Percentiles rank a stretch among this genome's conserved stretches.
Conservation (phyloP, 2,888 invertebrate genomes). For the Pegoplata infirma region DNA sequence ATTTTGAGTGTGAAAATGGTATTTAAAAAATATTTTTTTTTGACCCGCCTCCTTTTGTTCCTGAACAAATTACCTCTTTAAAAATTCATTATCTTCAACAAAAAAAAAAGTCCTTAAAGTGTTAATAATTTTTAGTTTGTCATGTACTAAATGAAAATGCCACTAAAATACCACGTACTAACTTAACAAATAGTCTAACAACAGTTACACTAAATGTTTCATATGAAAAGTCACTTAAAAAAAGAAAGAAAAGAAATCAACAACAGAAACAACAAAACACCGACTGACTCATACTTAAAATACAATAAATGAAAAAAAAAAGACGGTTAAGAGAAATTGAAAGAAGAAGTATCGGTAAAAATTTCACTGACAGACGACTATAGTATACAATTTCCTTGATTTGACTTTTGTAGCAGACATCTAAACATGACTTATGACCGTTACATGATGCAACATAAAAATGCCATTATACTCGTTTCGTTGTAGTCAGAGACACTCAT, state of each 20-base stretch:
- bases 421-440: slow-evolving; percentile 77
- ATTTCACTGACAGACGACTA: slow-evolving; percentile 48
- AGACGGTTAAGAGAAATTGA: slow-evolving; percentile 4
- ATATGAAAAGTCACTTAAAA: slow-evolving; percentile 33
- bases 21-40: no score
- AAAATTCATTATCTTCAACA: no score
- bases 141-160: slow-evolving; percentile 44
- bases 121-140: slow-evolving; percentile 39
- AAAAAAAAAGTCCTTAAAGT: slow-evolving; percentile 25
- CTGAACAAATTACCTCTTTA: no score
- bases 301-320: slow-evolving; percentile 6
- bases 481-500: slow-evolving; percentile 7
- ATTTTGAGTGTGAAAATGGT: no score
- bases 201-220: slow-evolving; percentile 40
- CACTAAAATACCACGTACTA: slow-evolving; percentile 49
- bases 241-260: no score
- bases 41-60: no score
- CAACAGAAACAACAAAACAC: slow-evolving; percentile 28
- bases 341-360: slow-evolving; percentile 22
- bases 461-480: slow-evolving; percentile 68
- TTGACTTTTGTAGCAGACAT: slow-evolving; percentile 70
- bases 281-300: slow-evolving; percentile 26
- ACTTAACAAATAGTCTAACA: slow-evolving; percentile 52
- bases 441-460: slow-evolving; percentile 77
- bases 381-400: slow-evolving; percentile 59